Evolutionary conservation across 2,797 vertebrate genomes (phyloP), one percentile per base, ranked within the genome.

Genomic region (Chiroxiphia lanceolata): DNA sequence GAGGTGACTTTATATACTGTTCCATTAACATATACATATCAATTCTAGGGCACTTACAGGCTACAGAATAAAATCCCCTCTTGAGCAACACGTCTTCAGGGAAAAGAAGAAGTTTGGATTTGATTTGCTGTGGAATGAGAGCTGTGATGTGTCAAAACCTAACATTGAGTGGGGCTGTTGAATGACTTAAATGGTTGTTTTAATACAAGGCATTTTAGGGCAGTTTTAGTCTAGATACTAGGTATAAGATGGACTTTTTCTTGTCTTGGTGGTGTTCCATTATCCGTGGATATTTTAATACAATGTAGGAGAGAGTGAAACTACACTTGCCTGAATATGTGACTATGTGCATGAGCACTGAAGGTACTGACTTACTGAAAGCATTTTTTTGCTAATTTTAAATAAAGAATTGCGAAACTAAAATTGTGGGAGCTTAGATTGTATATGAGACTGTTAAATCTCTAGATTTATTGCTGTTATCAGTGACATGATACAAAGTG

Each of bases 1-100:
- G 94, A 97, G 94, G 83, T 96, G 96, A 96, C 96, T 97, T 96
- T 96, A 96, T 90, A 96, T 96, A 95, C 90, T 87, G 84, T 83
- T 89, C 87, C 69, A 93, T 95, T 95, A 95, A 83, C 86, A 74
- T 95, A 94, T 82, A 95, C 90, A 10, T 90, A 85, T 90, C 29
- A 87, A 85, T 97, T 97, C 93, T 96, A 93, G 95, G 95, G 63
- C 85, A 89, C 88, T 87, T 85, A 89, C 20, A 40, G 59, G 74
- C 71, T 93, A 48, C 88, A 61, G 69, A 87, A 77, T 93, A 87
- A 90, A 95, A 83, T 89, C 59, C 25, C 69, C 63, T 89, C 88
- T 87, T 69, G 65, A 94, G 61, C 54, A 87, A 56, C 59, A 40
- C 22, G 14, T 80, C 89, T 89, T 70, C 56, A 72, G 93, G 81